Base-by-base conservation (phyloP, 92 coral and sea anemone species). In the Nematostella vectensis region DNA sequence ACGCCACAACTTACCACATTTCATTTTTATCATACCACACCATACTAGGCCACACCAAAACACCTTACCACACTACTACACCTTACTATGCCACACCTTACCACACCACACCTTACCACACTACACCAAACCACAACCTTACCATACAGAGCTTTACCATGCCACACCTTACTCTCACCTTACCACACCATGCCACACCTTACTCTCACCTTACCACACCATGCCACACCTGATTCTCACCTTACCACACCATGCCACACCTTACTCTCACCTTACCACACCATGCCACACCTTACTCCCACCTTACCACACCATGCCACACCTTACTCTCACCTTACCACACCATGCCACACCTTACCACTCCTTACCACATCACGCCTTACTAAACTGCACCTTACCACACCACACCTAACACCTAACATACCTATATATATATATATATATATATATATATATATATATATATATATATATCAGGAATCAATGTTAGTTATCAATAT, bases 11-110 rank as follows among this genome's bases (percentile, higher is more conserved):
- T 2, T 1, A 44, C 55, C 29, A 2, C 40, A 33, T 15, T 33
- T 6, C 40, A 33, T n/a, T n/a, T n/a, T 6, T 33, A 33, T 15
- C 40, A 33, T 15, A 33, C 40, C 27, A 51, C 57, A 22, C 57
- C 13, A 24, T 29, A 22, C 27, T 6, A 33, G 6, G 40, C 40
- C 40, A 33, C 37, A 59, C 55, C 0, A 59, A 28, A 13, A 3
- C 57, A 59, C 66, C 17, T n/a, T 15, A 59, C 66, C 28, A 19
- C 0, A 44, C 58, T 43, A n/a, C n/a, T n/a, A 4, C n/a, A 59
- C 66, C 43, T n/a, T 43, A 59, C 66, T 43, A 0, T 8, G 0
- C 66, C 21, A 8, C 15, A 59, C 60, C 25, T 22, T 43, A 43
- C 55, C 43, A 25, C 25, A 43, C 55, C 43, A 3, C 23, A 44